These are phyloP conservation scores for Halocynthia roretzi DNA, from an alignment of 23 tunicate species.

Conservation along the genomic window DNA sequence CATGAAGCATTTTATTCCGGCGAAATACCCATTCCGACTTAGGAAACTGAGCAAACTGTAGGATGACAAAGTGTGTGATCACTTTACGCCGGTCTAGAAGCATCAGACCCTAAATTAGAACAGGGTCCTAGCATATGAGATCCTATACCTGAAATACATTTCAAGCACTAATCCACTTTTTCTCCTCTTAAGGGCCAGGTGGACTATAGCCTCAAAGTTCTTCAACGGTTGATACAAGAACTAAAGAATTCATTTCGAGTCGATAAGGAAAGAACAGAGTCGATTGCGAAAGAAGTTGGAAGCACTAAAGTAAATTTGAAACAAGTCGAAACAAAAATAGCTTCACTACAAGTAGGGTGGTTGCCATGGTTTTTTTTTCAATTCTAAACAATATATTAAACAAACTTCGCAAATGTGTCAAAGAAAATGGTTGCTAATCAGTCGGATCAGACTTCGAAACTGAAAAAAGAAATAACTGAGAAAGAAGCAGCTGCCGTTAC, in stretches of 20 bases:
- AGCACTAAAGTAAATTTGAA: conserved; percentile 5
- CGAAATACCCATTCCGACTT: too few relatives aligned
- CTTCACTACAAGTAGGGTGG: conserved; percentile 33
- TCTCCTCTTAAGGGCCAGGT: conserved; percentile 2
- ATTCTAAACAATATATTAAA: background rate
- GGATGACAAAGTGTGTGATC: too few relatives aligned
- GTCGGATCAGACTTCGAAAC: conserved; percentile 32
- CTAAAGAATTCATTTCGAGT: conserved; percentile 16
- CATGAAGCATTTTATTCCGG: too few relatives aligned
- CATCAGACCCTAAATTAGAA: too few relatives aligned
- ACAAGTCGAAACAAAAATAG: conserved; percentile 26
- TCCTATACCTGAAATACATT: too few relatives aligned
- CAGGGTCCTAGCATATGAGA: too few relatives aligned
- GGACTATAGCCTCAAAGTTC: conserved; percentile 1
- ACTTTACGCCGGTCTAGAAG: too few relatives aligned
- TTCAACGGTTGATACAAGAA: conserved; percentile 20
- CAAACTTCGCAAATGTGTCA: background rate
- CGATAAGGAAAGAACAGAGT: conserved; percentile 11
- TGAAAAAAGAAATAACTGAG: conserved; percentile 42
- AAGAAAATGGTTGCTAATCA: conserved; percentile 70
- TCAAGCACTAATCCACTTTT: background rate
- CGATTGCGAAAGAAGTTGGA: conserved; percentile 14
- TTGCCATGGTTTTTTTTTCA: background rate
- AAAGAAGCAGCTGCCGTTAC: background rate
- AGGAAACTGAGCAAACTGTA: too few relatives aligned